Evolutionary conservation across 2,797 vertebrate genomes (phyloP).

Genomic region (Acanthis flammea): DNA sequence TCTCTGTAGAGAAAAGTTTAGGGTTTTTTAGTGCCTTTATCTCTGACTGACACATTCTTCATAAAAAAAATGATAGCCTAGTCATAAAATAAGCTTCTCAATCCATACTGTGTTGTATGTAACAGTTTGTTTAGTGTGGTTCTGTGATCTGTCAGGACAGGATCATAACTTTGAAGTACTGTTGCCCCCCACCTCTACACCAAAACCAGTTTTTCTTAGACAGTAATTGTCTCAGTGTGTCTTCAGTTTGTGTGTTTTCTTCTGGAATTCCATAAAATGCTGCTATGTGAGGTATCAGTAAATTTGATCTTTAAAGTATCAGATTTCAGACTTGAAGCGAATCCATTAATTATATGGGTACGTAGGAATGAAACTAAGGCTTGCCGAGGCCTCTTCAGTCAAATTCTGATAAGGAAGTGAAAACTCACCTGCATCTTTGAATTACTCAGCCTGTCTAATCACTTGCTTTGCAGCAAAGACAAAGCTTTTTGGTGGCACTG

Average conservation of each 20-base stretch:
- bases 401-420: neutral
- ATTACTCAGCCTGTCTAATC: neutral
- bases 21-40: neutral
- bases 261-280: neutral
- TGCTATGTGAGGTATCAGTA: neutral
- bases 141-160: neutral
- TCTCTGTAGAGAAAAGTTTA: neutral
- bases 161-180: neutral
- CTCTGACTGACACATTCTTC: neutral
- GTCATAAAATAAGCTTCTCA: neutral
- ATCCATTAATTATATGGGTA: neutral
- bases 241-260: neutral
- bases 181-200: neutral
- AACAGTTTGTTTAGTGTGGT: neutral
- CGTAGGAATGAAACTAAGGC: neutral
- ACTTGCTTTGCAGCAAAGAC: neutral
- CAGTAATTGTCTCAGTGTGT: neutral
- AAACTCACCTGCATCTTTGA: neutral
- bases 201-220: neutral
- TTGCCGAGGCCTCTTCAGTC: neutral
- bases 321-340: neutral
- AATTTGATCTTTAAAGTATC: neutral
- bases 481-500: neutral
- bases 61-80: neutral
- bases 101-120: neutral